These are phyloP conservation scores for Brachyhypopomus occidentalis DNA, from an alignment of 2,113 vertebrate genomes.

Conservation along the genomic window DNA sequence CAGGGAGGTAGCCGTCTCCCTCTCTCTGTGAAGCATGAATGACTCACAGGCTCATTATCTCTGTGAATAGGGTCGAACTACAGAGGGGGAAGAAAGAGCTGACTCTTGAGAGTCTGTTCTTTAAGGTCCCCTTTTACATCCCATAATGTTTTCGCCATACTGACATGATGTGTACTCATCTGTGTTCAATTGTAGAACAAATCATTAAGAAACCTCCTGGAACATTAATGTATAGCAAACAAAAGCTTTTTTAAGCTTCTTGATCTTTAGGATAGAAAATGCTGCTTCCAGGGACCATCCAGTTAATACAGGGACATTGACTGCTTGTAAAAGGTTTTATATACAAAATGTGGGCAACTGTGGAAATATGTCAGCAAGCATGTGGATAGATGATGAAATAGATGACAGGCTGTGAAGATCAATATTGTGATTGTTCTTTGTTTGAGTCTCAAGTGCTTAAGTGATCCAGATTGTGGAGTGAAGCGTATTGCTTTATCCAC, in stretches of 20 bases:
- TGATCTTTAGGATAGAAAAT: not conserved
- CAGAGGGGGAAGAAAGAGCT: slow-evolving; percentile 9
- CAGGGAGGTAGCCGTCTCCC: slow-evolving; percentile 11
- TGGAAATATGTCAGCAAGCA: too few species aligned
- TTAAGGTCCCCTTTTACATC: not conserved
- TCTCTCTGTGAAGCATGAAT: slow-evolving; percentile 27
- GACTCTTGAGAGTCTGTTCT: slow-evolving; percentile 8
- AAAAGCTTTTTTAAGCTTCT: not conserved
- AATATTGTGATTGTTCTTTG: slow-evolving; percentile 3
- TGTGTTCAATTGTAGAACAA: slow-evolving; percentile 9
- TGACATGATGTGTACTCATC: not conserved
- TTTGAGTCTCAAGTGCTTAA: slow-evolving; percentile 11
- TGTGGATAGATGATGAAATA: not conserved
- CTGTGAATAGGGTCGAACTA: slow-evolving; percentile 15
- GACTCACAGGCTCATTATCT: slow-evolving; percentile 53
- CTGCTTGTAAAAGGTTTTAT: not conserved
- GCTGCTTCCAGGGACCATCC: not conserved
- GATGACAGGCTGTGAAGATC: not conserved
- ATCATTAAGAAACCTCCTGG: not conserved
- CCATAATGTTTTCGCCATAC: slow-evolving; percentile 19
- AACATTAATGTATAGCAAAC: slow-evolving; percentile 6
- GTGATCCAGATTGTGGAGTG: not conserved
- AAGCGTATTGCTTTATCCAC: not conserved
- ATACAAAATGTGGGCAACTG: too few species aligned
- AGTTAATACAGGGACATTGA: not conserved